These are phyloP conservation scores for Eurytoma californica DNA, from an alignment of 2,888 invertebrate genomes.

Conservation along the genomic window DNA sequence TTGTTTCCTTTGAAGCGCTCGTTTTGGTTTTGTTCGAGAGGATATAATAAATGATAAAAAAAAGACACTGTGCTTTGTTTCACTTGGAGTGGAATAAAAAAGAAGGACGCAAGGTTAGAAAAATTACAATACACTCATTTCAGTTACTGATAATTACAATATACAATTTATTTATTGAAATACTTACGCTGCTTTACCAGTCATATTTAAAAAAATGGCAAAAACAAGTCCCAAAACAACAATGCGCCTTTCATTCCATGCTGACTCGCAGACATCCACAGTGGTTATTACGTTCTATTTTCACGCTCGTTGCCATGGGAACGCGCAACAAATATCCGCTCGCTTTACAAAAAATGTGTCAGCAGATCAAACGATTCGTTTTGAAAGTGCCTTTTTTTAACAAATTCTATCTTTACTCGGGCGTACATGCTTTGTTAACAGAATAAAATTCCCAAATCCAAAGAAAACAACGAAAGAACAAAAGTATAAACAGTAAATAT, in stretches of 20 bases:
- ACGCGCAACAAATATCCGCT: slow-evolving; percentile 22
- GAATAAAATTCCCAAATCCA: not conserved
- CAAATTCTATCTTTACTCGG: slow-evolving; percentile 2
- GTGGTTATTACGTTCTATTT: slow-evolving; percentile 31
- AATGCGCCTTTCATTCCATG: slow-evolving; percentile 23
- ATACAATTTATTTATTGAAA: slow-evolving; percentile 26
- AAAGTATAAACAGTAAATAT: slow-evolving; percentile 8
- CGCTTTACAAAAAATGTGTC: not conserved
- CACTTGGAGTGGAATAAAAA: not conserved
- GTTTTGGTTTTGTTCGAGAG: too few relatives aligned
- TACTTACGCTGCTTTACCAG: slow-evolving; percentile 50
- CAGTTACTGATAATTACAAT: slow-evolving; percentile 17
- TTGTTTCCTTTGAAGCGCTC: too few relatives aligned
- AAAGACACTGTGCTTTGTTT: too few relatives aligned
- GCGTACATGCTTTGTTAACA: not conserved
- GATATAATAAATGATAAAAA: too few relatives aligned
- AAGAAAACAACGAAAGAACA: slow-evolving; percentile 17
- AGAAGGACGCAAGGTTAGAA: not conserved
- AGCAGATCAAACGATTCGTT: slow-evolving; percentile 5
- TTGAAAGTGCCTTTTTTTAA: not conserved
- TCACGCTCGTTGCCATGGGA: slow-evolving; percentile 40
- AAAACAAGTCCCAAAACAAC: slow-evolving; percentile 33
- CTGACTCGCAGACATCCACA: not conserved
- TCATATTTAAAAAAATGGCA: slow-evolving; percentile 34
- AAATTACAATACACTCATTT: not conserved